These are phyloP conservation scores for Columba livia DNA, from an alignment of 2,113 vertebrate genomes.

Conservation along the genomic window DNA sequence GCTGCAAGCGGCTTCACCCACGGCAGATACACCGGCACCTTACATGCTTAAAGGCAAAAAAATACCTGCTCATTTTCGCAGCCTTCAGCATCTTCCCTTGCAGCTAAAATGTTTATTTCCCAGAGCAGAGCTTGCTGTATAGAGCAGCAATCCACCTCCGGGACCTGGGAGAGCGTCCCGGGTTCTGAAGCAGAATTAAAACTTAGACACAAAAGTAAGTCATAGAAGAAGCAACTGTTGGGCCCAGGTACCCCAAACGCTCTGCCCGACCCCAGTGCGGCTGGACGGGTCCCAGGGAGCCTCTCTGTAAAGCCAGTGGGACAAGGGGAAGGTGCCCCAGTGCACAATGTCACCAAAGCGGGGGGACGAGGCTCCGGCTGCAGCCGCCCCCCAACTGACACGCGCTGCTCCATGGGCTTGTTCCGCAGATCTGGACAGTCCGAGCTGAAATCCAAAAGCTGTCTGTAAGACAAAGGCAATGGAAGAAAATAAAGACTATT, in stretches of 20 bases:
- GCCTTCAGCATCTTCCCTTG: neutral
- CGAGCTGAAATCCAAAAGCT: neutral
- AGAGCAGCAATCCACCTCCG: neutral
- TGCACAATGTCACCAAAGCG: fast-evolving
- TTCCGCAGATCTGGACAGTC: fast-evolving
- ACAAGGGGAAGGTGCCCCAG: neutral
- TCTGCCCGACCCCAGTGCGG: neutral
- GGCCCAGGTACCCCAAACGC: neutral
- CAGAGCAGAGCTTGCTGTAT: fast-evolving
- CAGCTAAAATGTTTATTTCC: neutral
- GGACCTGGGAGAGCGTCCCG: neutral
- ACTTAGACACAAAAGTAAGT: fast-evolving
- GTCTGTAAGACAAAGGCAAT: neutral
- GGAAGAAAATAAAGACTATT: neutral
- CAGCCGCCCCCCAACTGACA: neutral
- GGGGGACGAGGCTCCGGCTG: fast-evolving
- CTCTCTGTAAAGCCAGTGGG: neutral
- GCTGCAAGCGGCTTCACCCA: neutral
- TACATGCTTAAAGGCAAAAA: too few relatives aligned
- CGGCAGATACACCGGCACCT: fast-evolving
- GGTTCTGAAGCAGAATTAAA: neutral
- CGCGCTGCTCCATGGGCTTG: fast-evolving
- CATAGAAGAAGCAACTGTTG: fast-evolving
- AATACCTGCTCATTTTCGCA: fast-evolving
- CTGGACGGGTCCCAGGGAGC: neutral